These are phyloP conservation scores for Chinchilla lanigera DNA, from an alignment of 2,113 vertebrate genomes.

Conservation along the genomic window DNA sequence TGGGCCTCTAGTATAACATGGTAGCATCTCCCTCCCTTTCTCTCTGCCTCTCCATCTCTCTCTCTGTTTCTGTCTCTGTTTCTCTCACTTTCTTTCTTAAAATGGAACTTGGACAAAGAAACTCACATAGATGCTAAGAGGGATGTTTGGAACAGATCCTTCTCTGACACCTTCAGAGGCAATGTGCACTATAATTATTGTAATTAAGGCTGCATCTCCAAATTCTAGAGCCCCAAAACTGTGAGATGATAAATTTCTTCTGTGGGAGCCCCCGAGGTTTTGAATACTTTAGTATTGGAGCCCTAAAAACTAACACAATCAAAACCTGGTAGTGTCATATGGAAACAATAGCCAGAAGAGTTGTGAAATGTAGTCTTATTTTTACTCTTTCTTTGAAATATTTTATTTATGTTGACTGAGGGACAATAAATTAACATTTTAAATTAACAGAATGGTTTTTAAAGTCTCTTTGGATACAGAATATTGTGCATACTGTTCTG, in stretches of 20 bases:
- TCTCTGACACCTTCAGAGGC: not conserved
- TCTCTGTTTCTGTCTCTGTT: fast-evolving
- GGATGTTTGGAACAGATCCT: not conserved
- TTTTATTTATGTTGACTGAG: slow-evolving; percentile 47
- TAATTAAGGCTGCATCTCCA: not conserved
- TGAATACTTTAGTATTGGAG: not conserved
- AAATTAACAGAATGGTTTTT: slow-evolving; percentile 74
- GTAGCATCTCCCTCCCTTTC: not conserved
- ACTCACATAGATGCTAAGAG: not conserved
- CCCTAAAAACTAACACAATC: not conserved
- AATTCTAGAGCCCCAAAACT: not conserved
- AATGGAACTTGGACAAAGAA: not conserved
- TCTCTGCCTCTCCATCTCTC: not conserved
- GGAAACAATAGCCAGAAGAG: not conserved
- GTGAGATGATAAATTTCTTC: not conserved
- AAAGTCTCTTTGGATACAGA: slow-evolving; percentile 66
- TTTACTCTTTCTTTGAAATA: slow-evolving; percentile 30
- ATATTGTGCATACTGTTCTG: slow-evolving; percentile 75
- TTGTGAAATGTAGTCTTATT: not conserved
- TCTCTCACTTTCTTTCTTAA: not conserved
- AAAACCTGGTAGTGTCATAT: not conserved
- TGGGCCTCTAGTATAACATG: not conserved
- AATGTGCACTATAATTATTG: not conserved
- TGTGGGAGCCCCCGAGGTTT: not conserved
- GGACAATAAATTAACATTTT: slow-evolving; percentile 59